A percentile compares a stretch with the other conserved stretches of the same genome.
These are phyloP conservation scores for Melinaea menophilus DNA, from an alignment of 2,888 invertebrate species.

Conservation along the genomic window DNA sequence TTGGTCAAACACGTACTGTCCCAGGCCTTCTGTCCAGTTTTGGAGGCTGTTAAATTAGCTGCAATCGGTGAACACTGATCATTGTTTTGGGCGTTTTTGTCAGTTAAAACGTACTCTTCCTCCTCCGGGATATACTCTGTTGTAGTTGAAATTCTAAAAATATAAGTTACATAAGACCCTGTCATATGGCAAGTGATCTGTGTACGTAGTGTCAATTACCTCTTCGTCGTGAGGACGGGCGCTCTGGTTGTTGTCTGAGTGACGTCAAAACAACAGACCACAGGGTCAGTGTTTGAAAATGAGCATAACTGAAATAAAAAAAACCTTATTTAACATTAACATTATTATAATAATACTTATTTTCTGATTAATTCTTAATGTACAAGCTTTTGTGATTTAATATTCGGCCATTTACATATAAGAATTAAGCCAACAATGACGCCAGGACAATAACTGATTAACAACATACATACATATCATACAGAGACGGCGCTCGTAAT, in stretches of 20 bases:
- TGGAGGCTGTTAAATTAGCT: slow-evolving; percentile 33
- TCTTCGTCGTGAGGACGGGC: slow-evolving; percentile 39
- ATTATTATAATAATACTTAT: too few species aligned
- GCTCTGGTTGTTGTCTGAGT: slow-evolving; percentile 9
- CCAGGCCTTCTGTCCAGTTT: slow-evolving; percentile 49
- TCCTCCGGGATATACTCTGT: slow-evolving; percentile 39
- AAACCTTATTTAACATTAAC: too few species aligned
- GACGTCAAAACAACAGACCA: slow-evolving; percentile 45
- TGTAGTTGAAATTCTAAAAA: slow-evolving; percentile 32
- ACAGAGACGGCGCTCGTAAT: too few species aligned
- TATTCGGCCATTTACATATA: too few species aligned
- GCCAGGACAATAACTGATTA: too few species aligned
- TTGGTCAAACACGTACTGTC: slow-evolving; percentile 44
- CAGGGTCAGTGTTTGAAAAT: slow-evolving; percentile 35
- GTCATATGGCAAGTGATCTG: neutral
- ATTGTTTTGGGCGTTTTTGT: neutral
- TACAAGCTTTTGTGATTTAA: too few species aligned
- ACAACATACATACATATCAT: too few species aligned
- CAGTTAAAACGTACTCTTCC: slow-evolving; percentile 36
- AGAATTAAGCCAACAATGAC: too few species aligned
- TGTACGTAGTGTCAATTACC: neutral
- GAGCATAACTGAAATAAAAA: slow-evolving; percentile 43
- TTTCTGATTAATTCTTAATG: too few species aligned
- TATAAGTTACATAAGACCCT: too few species aligned
- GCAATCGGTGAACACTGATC: slow-evolving; percentile 38